Conservation (phyloP, 2,113 vertebrate species). For the Echinops telfairi region DNA sequence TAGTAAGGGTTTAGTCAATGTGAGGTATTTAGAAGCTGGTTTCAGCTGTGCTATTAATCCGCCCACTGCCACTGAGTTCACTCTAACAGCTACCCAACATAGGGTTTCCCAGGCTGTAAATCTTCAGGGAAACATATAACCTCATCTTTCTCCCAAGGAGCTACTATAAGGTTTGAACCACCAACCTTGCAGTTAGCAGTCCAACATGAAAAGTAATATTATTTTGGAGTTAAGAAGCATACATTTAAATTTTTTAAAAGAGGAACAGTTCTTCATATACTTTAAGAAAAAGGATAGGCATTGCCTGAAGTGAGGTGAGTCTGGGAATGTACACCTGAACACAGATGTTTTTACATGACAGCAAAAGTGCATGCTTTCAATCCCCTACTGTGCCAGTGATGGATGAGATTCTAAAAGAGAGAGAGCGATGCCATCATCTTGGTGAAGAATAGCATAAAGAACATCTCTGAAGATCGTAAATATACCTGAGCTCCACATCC, state of each 20-base stretch:
- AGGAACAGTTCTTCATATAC: not conserved
- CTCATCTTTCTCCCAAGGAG: too few species aligned
- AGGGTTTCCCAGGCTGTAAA: too few species aligned
- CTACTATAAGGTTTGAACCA: too few species aligned
- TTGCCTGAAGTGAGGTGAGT: not conserved
- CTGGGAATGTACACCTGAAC: not conserved
- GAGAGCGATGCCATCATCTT: not conserved
- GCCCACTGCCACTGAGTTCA: too few species aligned
- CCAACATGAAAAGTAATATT: too few species aligned
- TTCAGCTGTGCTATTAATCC: not conserved
- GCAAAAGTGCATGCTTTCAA: too few species aligned
- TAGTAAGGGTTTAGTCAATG: not conserved
- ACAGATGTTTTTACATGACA: too few species aligned
- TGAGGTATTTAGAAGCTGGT: not conserved
- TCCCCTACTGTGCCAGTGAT: not conserved
- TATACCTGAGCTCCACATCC: not conserved
- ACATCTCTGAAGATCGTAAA: not conserved
- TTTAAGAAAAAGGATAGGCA: not conserved
- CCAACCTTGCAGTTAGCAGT: too few species aligned
- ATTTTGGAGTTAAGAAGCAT: too few species aligned
- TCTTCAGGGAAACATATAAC: too few species aligned
- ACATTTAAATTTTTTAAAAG: too few species aligned
- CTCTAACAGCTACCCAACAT: too few species aligned
- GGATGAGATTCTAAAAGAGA: not conserved
- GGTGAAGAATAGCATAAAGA: not conserved